Evolutionary conservation across 2,888 invertebrate genomes (phyloP).

Genomic region (Ochlodes sylvanus): DNA sequence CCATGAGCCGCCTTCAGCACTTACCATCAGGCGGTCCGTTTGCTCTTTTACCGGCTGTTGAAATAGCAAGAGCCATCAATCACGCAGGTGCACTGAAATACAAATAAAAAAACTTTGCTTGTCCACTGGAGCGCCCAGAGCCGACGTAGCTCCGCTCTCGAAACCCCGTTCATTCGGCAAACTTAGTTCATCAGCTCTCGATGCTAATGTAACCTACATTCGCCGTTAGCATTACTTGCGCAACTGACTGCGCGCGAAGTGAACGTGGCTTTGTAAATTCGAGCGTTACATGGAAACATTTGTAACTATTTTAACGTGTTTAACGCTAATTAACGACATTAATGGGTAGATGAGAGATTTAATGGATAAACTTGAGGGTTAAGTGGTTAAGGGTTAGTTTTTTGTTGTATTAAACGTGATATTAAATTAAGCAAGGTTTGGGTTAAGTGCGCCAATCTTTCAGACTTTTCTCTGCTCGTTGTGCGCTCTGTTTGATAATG

Average conservation of each 20-base stretch:
- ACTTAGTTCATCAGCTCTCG: slow-evolving; percentile 9
- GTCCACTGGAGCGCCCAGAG: background rate
- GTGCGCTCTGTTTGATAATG: too few relatives aligned
- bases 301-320: slow-evolving; percentile 2
- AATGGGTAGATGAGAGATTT: background rate
- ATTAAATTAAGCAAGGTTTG: too few relatives aligned
- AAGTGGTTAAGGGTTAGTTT: background rate
- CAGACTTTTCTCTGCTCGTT: too few relatives aligned
- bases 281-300: background rate
- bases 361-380: background rate
- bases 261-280: slow-evolving; percentile 6
- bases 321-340: background rate
- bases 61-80: too few relatives aligned
- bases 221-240: slow-evolving; percentile 4
- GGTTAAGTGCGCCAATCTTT: too few relatives aligned
- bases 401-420: too few relatives aligned
- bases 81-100: too few relatives aligned
- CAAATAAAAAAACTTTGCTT: background rate
- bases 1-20: too few relatives aligned
- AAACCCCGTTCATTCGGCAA: slow-evolving; percentile 10
- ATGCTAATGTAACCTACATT: slow-evolving; percentile 15
- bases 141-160: background rate
- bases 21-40: too few relatives aligned
- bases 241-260: slow-evolving; percentile 11
- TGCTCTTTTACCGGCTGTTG: too few relatives aligned